Base-by-base conservation (phyloP, 2,797 vertebrate species). In the Crypturellus tataupa region DNA sequence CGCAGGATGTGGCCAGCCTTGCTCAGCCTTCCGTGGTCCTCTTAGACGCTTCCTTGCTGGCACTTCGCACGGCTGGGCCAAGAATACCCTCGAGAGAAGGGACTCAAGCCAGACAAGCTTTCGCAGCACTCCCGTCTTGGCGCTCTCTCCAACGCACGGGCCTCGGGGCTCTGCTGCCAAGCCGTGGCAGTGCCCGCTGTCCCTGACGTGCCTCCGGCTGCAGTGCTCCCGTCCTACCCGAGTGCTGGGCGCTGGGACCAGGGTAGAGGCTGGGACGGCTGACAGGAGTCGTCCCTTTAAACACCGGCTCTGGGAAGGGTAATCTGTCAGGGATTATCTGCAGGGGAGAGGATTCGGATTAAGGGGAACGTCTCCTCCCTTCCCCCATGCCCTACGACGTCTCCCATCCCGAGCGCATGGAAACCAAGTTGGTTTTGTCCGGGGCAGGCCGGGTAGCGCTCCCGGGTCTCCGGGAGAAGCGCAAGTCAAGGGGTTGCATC, bases 291-390 rank as follows among this genome's bases (percentile, higher is more conserved):
- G 93, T 64, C 88, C 79, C 94, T 96, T 95, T 97, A 92, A 97
- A 95, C 67, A 4, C 17, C 0, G 35, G 24, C 7, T 12, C 20
- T 31, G 1, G 35, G 64, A 69, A 49, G 69, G 70, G 80, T 97
- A 96, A 97, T 96, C 95, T 91, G 81, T 58, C 53, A 11, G 88
- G 58, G 96, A 97, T 97, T 95, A 97, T 84, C 90, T 84, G 51
- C 5, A 42, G 71, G 68, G 70, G 80, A 92, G 94, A 90, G 90
- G 94, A 92, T 87, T 90, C 80, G 93, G 90, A 84, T 96, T 96
- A 93, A 59, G 56, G 76, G 85, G 58, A 90, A 87, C 33, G 88
- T 91, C 72, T 92, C 68, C 70, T 96, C 94, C 94, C 91, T 91
- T 58, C 65, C 64, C 68, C 72, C n/a, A 0, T 15, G 85, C 56